A percentile compares a stretch with the other conserved stretches of the same genome.
phyloP scores from a whole-genome alignment of 1,140 invertebrate genomes.

The Ceratina calcarata region DNA sequence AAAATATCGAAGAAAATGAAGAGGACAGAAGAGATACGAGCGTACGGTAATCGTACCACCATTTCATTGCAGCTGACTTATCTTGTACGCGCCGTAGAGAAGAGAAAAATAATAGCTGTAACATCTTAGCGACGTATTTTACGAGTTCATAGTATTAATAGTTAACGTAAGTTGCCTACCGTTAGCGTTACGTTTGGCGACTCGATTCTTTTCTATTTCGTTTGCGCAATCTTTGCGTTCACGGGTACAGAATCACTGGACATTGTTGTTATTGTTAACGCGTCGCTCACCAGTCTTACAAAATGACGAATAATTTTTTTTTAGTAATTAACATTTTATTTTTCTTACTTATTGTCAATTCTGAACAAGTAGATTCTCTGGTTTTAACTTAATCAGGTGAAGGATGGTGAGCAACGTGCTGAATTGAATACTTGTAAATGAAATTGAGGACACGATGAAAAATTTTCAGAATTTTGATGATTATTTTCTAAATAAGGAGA shows the following conservation, averaged over 20 bases:
- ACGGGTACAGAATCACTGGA: not conserved
- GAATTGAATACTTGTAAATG: constrained; percentile 11
- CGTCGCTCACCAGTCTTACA: not conserved
- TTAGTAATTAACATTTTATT: not conserved
- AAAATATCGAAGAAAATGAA: too few relatives aligned
- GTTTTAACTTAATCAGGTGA: not conserved
- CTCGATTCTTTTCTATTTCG: constrained; percentile 5
- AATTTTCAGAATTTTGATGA: constrained; percentile 19
- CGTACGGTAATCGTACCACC: too few relatives aligned
- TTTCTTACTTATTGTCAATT: not conserved
- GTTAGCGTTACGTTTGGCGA: constrained; percentile 42
- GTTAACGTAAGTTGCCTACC: constrained; percentile 55
- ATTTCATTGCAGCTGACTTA: too few relatives aligned
- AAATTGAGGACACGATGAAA: not conserved
- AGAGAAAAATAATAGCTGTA: constrained; percentile 36
- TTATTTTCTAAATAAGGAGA: not conserved
- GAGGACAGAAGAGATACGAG: too few relatives aligned
- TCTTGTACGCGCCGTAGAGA: too few relatives aligned
- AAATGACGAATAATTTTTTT: not conserved
- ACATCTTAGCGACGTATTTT: constrained; percentile 46
- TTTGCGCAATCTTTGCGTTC: not conserved
- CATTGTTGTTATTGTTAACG: constrained; percentile 27
- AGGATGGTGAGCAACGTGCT: not conserved
- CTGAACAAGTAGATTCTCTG: not conserved
- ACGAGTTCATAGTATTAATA: constrained; percentile 64